These are phyloP conservation scores for Diglossa cyanea DNA, from an alignment of 2,797 vertebrate species.

Conservation along the genomic window DNA sequence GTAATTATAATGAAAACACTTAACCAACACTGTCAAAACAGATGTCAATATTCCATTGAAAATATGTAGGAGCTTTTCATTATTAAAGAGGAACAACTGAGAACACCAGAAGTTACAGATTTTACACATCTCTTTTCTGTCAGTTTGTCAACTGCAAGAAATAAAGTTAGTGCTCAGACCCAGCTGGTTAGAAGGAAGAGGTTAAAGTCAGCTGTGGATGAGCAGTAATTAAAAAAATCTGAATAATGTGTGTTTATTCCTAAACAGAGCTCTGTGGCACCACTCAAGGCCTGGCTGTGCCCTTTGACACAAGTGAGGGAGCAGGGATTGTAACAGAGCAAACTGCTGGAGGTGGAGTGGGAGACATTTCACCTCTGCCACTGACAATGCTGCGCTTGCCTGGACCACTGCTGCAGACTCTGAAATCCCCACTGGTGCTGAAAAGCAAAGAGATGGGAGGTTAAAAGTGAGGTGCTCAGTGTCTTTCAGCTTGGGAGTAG, in stretches of 20 bases:
- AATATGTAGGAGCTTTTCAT: neutral
- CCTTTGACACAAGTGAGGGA: neutral
- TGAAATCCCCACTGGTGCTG: neutral
- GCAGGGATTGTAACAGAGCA: neutral
- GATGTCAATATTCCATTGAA: neutral
- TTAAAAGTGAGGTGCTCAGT: neutral
- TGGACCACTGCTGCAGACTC: neutral
- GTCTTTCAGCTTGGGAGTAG: neutral
- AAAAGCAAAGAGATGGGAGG: neutral
- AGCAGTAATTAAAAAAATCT: neutral
- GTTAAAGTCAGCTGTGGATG: neutral
- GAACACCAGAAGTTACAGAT: neutral
- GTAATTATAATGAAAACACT: constrained; percentile 1
- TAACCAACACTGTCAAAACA: constrained; percentile 17
- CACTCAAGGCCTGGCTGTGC: neutral
- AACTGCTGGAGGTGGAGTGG: neutral
- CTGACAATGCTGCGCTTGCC: neutral
- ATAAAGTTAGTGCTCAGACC: neutral
- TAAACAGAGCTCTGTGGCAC: neutral
- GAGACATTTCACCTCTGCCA: neutral
- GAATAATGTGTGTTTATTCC: neutral
- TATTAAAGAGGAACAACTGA: neutral
- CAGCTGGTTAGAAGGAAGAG: neutral
- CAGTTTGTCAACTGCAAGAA: neutral
- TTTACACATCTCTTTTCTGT: neutral